Percentiles rank a stretch among this genome's conserved stretches.
Conservation (phyloP, 2,888 invertebrate species). For the Gortyna flavago region DNA sequence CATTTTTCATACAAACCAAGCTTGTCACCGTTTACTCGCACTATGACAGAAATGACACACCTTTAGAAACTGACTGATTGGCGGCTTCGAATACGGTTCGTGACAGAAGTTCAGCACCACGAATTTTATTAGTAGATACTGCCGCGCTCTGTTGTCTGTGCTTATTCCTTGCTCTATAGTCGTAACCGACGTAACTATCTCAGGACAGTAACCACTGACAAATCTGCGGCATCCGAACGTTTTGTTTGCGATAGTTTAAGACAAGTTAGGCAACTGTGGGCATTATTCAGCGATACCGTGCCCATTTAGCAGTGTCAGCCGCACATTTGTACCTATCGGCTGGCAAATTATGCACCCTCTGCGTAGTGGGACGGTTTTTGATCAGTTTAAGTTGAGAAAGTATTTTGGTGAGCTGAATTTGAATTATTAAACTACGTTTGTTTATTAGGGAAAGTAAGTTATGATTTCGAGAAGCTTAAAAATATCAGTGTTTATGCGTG, state of each 20-base stretch:
- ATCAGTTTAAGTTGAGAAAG: conserved; percentile 34
- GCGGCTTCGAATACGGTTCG: too few species aligned
- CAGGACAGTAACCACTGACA: conserved; percentile 76
- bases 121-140: not conserved
- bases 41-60: not conserved
- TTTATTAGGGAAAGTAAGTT: not conserved
- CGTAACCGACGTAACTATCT: conserved; percentile 71
- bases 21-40: not conserved
- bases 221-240: conserved; percentile 82
- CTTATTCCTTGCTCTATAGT: not conserved
- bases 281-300: conserved; percentile 84
- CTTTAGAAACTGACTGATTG: not conserved
- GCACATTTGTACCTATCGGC: conserved; percentile 86
- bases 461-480: not conserved
- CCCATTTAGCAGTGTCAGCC: conserved; percentile 88
- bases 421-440: not conserved
- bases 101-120: not conserved
- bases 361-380: conserved; percentile 31
- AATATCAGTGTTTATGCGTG: not conserved
- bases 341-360: conserved; percentile 68
- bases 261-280: conserved; percentile 81
- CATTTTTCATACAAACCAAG: not conserved
- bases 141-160: not conserved
- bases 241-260: conserved; percentile 86
- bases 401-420: conserved; percentile 14